Evolutionary conservation across 2,888 invertebrate genomes (phyloP), one percentile per base, ranked within the genome.

Genomic region (Oeneis ivallda): DNA sequence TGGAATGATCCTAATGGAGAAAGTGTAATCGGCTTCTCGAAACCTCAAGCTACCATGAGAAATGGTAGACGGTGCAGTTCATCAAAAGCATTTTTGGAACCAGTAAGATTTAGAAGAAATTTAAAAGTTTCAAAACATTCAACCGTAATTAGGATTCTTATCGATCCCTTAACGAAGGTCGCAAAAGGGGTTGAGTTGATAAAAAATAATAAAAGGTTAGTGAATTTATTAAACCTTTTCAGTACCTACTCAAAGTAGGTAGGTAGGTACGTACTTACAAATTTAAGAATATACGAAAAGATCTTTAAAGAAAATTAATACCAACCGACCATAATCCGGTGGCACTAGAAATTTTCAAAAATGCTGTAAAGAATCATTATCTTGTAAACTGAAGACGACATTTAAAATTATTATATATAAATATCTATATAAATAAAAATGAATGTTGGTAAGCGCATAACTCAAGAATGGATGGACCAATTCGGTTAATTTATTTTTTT

Each of bases 61-160:
- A 91, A 93, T 62, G 97, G 97, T 0, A 92, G 95, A 61, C 91
- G 97, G 67, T 96, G 96, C 73, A 97, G 96, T 78, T 94, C 96
- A 0, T 93, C 95, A 2, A 96, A 96, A 82, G 96, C 97, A 0
- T 97, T 96, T 80, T 86, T 97, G 15, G 93, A 93, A 71, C 95
- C 96, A 0, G 92, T 95, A 2, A 86, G 93, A 11, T 78, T 89
- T 11, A 92, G 96, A 45, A 75, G 79, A 11, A 97, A 97, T 78
- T 89, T 97, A 17, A 93, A 94, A 79, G 92, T 97, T 2, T 94
- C 95, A 0, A 95, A 95, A 80, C 88, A 92, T 74, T 94, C 96
- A 2, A 93, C 93, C 70, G 97, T 93, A 0, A 94, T 93, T 0
- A 95, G 92, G 84, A 92, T 96, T 63, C 75, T 95, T 15, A 94